Evolutionary conservation across 1,140 invertebrate genomes (phyloP), one percentile per base, ranked within the genome.

Genomic region (Ceratitis capitata): DNA sequence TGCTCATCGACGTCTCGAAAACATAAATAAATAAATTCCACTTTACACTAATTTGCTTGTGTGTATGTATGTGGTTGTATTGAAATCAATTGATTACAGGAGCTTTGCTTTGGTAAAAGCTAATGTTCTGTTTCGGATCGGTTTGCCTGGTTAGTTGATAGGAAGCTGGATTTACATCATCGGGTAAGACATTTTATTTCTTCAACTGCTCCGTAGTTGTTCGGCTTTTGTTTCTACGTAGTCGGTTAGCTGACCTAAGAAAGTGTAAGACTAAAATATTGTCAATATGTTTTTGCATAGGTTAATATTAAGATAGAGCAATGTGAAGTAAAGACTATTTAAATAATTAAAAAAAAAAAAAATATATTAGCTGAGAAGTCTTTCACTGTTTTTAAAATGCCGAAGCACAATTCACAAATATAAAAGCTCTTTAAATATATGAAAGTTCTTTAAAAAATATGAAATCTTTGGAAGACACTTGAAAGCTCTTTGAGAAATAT

Each of bases 111-210:
- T 3, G n/a, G 19, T 78, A 32, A 78, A 78, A 78, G 35, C 69
- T 78, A 23, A 23, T 78, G 19, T 47, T 47, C 26, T 35, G 69
- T 45, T 45, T 45, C 19, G 69, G 39, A 78, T 78, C 69, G 35
- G 39, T 45, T 29, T 35, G 39, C 29, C 69, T 78, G 39, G n/a
- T 78, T 45, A 45, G 69, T 42, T 23, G 39, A 45, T 78, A 78
- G 69, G 69, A 78, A 78, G 69, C 69, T 78, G 69, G 69, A 78
- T 78, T 78, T 78, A 45, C 69, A 78, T 78, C 35, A 78, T 78
- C 39, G 69, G 69, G 69, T 45, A 78, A 78, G 69, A 78, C 69
- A 39, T 42, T 42, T 45, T 78, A n/a, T n/a, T n/a, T n/a, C n/a
- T n/a, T n/a, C n/a, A 78, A 23, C 19, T 45, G 69, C 35, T 56